These are phyloP conservation scores for Serripes groenlandicus DNA, from an alignment of 2,888 invertebrate genomes.

Conservation along the genomic window DNA sequence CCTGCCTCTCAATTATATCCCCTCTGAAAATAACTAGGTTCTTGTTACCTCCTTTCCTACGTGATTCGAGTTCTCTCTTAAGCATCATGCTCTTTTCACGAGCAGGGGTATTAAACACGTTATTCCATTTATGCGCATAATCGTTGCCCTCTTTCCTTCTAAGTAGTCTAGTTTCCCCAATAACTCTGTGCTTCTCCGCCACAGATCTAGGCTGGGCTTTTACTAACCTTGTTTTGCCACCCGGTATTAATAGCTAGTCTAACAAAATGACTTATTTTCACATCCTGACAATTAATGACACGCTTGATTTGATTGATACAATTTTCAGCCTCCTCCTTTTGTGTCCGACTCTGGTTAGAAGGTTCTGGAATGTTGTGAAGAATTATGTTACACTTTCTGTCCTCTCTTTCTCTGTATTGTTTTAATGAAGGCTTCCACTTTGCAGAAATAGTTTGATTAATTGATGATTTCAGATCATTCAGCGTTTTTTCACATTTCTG, in stretches of 20 bases:
- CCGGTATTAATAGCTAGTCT: background rate
- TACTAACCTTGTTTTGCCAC: background rate
- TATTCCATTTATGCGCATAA: too few species aligned
- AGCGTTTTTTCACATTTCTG: too few species aligned
- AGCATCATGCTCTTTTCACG: constrained; percentile 7
- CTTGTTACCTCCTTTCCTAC: background rate
- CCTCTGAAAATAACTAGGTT: constrained; percentile 11
- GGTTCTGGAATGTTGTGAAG: too few species aligned
- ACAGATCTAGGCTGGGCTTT: constrained; percentile 8
- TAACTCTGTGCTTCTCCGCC: constrained; percentile 7
- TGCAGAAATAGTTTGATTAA: too few species aligned
- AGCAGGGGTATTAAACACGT: constrained; percentile 27
- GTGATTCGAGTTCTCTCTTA: background rate
- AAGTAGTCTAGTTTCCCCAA: constrained; percentile 7
- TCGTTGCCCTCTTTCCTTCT: constrained; percentile 2
- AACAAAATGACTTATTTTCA: background rate
- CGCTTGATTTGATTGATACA: background rate
- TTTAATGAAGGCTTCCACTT: too few species aligned
- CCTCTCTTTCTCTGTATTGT: too few species aligned
- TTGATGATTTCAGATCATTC: too few species aligned
- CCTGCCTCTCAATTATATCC: constrained; percentile 13
- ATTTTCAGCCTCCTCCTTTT: too few species aligned
- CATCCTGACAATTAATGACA: background rate
- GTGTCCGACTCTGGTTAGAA: too few species aligned
- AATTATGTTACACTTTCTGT: too few species aligned